Evolutionary conservation across 2,113 vertebrate genomes (phyloP).

Genomic region (Lepus americanus): DNA sequence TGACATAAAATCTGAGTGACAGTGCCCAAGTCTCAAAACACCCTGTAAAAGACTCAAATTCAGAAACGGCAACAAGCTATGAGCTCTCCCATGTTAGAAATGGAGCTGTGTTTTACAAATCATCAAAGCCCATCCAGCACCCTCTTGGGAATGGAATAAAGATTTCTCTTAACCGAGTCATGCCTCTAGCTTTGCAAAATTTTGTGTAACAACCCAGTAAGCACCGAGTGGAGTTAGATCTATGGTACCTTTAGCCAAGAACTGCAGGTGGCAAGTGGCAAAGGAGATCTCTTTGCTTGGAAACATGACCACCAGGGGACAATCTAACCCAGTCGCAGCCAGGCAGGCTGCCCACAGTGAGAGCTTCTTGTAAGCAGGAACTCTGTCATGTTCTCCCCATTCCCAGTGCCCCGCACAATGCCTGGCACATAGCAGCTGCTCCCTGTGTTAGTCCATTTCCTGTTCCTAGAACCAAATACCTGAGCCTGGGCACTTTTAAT

Average conservation of each 20-base stretch:
- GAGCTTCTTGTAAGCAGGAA: background rate
- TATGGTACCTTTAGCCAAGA: background rate
- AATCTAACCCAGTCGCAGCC: rapidly evolving
- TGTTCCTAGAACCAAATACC: too few relatives aligned
- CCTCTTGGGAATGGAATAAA: constrained; percentile 22
- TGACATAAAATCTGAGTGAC: background rate
- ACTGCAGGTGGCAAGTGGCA: background rate
- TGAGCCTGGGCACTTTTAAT: too few relatives aligned
- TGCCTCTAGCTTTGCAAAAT: constrained; percentile 57
- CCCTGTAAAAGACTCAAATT: constrained; percentile 54
- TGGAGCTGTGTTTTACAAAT: constrained; percentile 7
- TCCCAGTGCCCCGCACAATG: background rate
- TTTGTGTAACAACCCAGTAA: constrained; percentile 29
- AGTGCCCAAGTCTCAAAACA: constrained; percentile 27
- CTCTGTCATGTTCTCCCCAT: background rate
- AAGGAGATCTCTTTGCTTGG: background rate
- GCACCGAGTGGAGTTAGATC: background rate
- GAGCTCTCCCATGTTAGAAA: constrained; percentile 5
- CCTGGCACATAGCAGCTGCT: background rate
- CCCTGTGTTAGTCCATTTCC: too few relatives aligned
- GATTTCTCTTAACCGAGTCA: background rate
- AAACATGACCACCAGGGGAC: background rate
- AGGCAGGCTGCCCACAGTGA: background rate
- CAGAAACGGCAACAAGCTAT: constrained; percentile 42
- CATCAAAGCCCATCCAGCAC: constrained; percentile 23